Conservation (phyloP, 2,797 vertebrate genomes). For the Xiphophorus birchmanni region DNA sequence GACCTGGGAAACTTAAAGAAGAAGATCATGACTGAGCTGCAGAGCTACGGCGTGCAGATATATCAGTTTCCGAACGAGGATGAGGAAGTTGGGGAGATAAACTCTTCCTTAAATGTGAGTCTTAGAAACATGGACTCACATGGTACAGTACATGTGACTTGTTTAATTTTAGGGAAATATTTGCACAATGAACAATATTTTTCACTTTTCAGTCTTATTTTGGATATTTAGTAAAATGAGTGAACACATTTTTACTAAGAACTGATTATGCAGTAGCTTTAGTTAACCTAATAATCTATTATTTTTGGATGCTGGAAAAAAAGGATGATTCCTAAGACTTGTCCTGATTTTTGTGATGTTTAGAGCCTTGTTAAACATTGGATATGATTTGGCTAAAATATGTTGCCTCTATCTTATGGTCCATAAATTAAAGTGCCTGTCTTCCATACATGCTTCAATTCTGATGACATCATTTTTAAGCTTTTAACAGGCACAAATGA, state of each 20-base stretch:
- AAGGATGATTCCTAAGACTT: neutral
- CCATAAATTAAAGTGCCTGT: too few species aligned
- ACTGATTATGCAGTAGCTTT: neutral
- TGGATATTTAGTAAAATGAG: neutral
- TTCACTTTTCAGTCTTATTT: neutral
- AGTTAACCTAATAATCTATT: neutral
- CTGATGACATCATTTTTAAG: neutral
- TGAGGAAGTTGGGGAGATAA: constrained; percentile 93
- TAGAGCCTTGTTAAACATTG: neutral
- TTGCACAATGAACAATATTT: neutral
- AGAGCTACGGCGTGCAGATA: constrained; percentile 97
- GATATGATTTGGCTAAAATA: neutral
- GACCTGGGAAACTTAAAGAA: constrained; percentile 97
- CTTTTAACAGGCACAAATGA: neutral
- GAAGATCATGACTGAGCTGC: constrained; percentile 98
- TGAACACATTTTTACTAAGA: neutral
- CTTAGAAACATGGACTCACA: neutral
- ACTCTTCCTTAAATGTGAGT: constrained; percentile 97
- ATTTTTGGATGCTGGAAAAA: neutral
- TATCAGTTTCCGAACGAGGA: constrained; percentile 98
- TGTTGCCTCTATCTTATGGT: neutral
- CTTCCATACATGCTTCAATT: neutral
- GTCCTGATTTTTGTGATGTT: neutral
- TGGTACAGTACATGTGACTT: neutral
- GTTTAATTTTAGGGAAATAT: neutral